phyloP scores from a whole-genome alignment of 30 jellyfish, hydroid and myxozoan species.

The Catostylus mosaicus region DNA sequence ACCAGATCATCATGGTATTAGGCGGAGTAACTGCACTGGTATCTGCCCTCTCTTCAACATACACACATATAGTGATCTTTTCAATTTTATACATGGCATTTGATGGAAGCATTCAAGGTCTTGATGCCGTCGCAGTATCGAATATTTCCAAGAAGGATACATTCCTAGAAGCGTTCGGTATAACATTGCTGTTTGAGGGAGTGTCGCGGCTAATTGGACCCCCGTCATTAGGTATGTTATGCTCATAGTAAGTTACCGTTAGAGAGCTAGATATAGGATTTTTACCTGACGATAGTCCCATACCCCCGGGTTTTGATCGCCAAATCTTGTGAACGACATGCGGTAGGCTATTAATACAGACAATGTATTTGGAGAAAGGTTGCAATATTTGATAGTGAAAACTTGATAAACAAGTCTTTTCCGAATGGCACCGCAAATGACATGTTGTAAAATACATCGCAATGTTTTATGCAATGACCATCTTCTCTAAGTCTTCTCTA shows the following conservation, averaged over 20 bases:
- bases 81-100: conserved; percentile 24
- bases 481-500: no score
- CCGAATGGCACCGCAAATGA: no score
- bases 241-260: not conserved
- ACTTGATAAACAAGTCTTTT: no score
- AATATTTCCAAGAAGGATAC: not conserved
- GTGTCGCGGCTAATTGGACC: conserved; percentile 28
- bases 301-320: no score
- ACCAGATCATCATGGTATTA: conserved; percentile 18
- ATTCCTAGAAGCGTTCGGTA: conserved; percentile 27
- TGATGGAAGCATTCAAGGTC: conserved; percentile 36
- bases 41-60: conserved; percentile 10
- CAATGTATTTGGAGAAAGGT: no score
- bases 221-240: conserved; percentile 28
- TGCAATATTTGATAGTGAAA: no score
- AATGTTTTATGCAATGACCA: no score
- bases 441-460: no score
- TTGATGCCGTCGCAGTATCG: conserved; percentile 14
- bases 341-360: no score
- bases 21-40: conserved; percentile 33
- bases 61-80: conserved; percentile 12
- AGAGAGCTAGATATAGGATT: no score
- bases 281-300: no score
- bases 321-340: no score
- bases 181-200: conserved; percentile 14